phyloP scores from a whole-genome alignment of 2,888 invertebrate species.

The Dioctria rufipes region DNA sequence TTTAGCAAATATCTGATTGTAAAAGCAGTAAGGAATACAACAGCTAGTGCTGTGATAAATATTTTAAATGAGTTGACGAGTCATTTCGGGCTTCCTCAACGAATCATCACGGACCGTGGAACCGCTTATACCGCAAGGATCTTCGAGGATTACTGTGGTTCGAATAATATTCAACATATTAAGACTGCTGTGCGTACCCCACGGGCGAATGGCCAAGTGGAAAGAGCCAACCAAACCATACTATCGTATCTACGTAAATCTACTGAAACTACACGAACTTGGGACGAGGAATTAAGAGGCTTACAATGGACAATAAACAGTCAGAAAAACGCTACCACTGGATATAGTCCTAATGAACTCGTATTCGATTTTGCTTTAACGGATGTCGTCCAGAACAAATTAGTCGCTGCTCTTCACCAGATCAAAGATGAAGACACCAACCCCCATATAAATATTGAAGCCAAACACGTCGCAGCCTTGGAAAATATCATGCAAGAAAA shows the following conservation, averaged over 20 bases:
- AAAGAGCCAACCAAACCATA: conserved; percentile 15
- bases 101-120: neutral
- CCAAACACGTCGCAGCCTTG: too few species aligned
- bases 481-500: neutral
- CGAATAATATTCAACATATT: neutral
- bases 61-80: neutral
- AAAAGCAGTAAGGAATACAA: conserved; percentile 53
- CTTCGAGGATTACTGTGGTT: neutral
- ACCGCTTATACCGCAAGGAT: neutral
- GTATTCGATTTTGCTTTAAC: neutral
- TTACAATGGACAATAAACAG: conserved; percentile 4
- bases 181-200: neutral
- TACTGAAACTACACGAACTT: neutral
- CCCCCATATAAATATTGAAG: too few species aligned
- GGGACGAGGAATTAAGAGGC: neutral
- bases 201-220: conserved; percentile 16
- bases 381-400: neutral
- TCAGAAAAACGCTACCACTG: conserved; percentile 6
- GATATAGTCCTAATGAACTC: neutral
- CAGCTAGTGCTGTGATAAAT: conserved; percentile 3
- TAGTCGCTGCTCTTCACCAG: neutral
- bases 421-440: too few species aligned
- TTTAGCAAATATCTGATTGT: conserved; percentile 53
- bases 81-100: neutral
- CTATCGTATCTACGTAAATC: conserved; percentile 2